phyloP scores from a whole-genome alignment of 2,888 invertebrate genomes.

The Liodrosophila aerea region DNA sequence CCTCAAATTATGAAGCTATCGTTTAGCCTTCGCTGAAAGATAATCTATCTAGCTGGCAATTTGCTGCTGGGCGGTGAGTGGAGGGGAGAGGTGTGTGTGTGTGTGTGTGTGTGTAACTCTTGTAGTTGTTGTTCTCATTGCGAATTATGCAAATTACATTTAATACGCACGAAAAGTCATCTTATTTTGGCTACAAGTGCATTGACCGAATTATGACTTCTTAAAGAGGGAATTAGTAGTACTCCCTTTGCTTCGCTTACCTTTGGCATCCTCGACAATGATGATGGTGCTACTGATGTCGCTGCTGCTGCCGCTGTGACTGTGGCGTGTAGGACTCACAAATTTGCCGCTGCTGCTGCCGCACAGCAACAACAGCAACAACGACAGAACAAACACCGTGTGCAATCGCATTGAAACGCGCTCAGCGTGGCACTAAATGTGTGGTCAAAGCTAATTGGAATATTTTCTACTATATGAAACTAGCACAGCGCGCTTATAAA shows the following conservation, averaged over 20 bases:
- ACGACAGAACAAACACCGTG: conserved; percentile 6
- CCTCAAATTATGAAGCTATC: conserved; percentile 10
- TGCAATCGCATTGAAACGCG: conserved; percentile 46
- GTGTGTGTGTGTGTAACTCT: not conserved
- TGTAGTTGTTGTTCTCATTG: conserved; percentile 11
- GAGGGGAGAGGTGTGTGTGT: not conserved
- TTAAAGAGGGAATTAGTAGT: no score
- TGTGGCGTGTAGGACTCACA: conserved; percentile 66
- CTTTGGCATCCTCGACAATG: conserved; percentile 83
- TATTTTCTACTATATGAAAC: conserved; percentile 23
- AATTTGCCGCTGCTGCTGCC: conserved; percentile 52
- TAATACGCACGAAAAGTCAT: conserved; percentile 53
- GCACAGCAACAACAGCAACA: conserved; percentile 25
- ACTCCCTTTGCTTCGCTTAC: conserved; percentile 62
- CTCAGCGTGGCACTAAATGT: conserved; percentile 41
- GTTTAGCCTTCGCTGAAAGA: conserved; percentile 34
- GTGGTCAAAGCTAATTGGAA: conserved; percentile 14
- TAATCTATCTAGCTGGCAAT: conserved; percentile 45
- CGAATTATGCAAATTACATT: conserved; percentile 74
- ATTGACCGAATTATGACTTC: conserved; percentile 57
- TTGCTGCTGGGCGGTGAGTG: conserved; percentile 21
- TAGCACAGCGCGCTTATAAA: conserved; percentile 17
- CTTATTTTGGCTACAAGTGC: conserved; percentile 42
- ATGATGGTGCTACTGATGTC: conserved; percentile 81
- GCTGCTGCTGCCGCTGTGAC: conserved; percentile 27